Base-by-base conservation (phyloP, 2,113 vertebrate genomes). In the Vidua chalybeata region DNA sequence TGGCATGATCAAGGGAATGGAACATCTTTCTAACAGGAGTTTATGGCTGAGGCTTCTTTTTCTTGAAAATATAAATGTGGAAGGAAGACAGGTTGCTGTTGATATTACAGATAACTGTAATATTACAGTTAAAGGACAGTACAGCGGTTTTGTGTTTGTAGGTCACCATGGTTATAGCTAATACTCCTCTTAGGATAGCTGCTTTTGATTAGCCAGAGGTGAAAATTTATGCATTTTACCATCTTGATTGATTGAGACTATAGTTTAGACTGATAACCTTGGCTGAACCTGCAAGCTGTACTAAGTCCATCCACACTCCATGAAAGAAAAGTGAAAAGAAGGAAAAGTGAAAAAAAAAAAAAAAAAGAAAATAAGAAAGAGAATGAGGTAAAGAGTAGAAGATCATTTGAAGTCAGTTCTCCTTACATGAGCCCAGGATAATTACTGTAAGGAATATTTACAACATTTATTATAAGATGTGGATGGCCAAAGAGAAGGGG, bases 391-490 rank as follows among this genome's bases (percentile, higher is more conserved):
- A n/a, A 78, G 28, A 80, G 9, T 17, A 4, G 16, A 68, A 56
- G 71, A 83, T 35, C 2, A 28, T 78, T 52, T 64, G 15, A 80
- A 93, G 26, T 64, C 59, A 69, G 13, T 63, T 83, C 27, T 84
- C 10, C 43, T 46, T 77, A 77, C 1, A 33, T 67, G 31, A 10
- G 78, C 49, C 6, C 18, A n/a, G 30, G 24, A 39, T 67, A 92
- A 88, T 93, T 90, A 74, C 61, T 83, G 8, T 30, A 91, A 66
- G 23, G 18, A 63, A 24, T 73, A 11, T 90, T 79, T 62, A 63
- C 54, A n/a, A 87, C 33, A 90, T 96, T 84, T 80, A 77, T 94
- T 80, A 41, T 86, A 88, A 93, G 28, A 78, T 63, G 85, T 59
- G n/a, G 48, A 72, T 71, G 79, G 48, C 52, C 33, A 10, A 82